Base-by-base conservation (phyloP, 2,113 vertebrate species). In the Myiopsitta monachus region DNA sequence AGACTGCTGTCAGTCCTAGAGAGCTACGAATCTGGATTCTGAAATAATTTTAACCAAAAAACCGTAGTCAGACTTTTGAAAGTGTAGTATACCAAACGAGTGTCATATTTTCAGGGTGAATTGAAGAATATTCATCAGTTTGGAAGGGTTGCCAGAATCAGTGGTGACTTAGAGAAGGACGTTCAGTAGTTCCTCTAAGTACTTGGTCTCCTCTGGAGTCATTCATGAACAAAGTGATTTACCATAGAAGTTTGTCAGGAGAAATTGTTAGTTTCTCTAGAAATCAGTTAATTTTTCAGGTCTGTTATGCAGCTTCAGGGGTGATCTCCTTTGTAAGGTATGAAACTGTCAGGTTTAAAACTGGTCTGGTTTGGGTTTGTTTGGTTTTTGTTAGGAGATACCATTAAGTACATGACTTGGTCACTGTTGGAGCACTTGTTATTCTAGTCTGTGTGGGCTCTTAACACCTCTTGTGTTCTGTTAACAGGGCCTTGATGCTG, bases 401-500 rank as follows among this genome's bases (percentile, higher is more conserved):
- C 44, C 10, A 0, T 38, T 7, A 28, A 66, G 51, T 18, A 7
- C 36, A 52, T 38, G 66, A 4, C 10, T 3, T 33, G 47, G 52
- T 1, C 16, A 10, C 1, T 2, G 3, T 13, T 5, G 33, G 33
- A 43, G 24, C 15, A 2, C 73, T 17, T n/a, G 68, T 19, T 47
- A 13, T 55, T 3, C 31, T 14, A 6, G 10, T 2, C 54, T 3
- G 14, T 46, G 44, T 2, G 0, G 46, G 15, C 47, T 76, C 16
- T 27, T 61, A 78, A 69, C 22, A 1, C 7, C 2, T 76, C 47
- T 90, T 79, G 27, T 95, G 67, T 98, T 98, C 66, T 97, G n/a
- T 86, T 96, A 74, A 31, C 97, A 99, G 99, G 98, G 98, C 98
- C 19, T 68, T 99, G 96, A 98, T 99, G 88, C 98, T 98, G 98